These are phyloP conservation scores for Cryptoleucopteryx plumbea DNA, from an alignment of 2,113 vertebrate genomes.

Conservation along the genomic window DNA sequence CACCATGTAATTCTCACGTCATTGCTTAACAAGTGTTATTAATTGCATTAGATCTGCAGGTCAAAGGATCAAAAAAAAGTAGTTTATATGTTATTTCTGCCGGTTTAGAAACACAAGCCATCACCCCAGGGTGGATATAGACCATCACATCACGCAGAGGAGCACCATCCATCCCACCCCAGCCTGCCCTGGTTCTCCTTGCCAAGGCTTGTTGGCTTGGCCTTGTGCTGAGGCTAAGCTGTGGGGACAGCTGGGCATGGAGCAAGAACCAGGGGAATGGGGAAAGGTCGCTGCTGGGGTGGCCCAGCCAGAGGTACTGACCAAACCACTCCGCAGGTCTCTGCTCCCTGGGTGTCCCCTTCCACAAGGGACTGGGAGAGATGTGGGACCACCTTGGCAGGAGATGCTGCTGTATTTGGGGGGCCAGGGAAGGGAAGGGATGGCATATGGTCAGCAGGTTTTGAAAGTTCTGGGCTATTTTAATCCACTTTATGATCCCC, in stretches of 20 bases:
- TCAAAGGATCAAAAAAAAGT: background rate
- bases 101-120: background rate
- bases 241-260: background rate
- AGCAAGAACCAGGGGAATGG: background rate
- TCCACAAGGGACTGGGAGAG: too few relatives aligned
- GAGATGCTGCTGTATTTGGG: background rate
- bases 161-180: slow-evolving; percentile 51
- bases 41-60: background rate
- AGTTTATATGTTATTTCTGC: background rate
- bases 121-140: background rate
- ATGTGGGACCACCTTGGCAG: too few relatives aligned
- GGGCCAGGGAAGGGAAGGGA: background rate
- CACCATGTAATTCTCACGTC: rapidly evolving
- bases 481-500: background rate
- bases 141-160: background rate
- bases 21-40: background rate
- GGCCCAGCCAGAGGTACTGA: rapidly evolving
- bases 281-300: background rate
- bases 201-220: background rate
- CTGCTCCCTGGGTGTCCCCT: background rate
- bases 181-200: slow-evolving; percentile 39
- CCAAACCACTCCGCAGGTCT: rapidly evolving
- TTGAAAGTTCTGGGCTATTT: background rate
- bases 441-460: background rate
- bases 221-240: background rate